Base-by-base conservation (phyloP, 2,797 vertebrate species). In the Antrozous pallidus region DNA sequence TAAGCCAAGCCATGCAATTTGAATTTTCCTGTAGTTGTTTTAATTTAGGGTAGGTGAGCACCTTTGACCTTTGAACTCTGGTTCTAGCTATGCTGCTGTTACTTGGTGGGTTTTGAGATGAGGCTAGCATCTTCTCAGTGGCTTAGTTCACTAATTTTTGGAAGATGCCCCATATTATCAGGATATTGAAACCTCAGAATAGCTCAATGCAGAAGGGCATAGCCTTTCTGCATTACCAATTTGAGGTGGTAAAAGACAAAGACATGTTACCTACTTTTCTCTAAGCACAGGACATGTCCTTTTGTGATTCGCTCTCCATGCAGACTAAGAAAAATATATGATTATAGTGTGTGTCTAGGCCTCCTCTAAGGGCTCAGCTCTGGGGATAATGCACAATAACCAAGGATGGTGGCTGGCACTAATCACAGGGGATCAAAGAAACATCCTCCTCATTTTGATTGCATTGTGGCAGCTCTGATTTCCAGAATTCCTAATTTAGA, bases 241-340 rank as follows among this genome's bases (percentile, higher is more conserved):
- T 80, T 86, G 63, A 63, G 36, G 85, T 4, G 16, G 40, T 38
- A 28, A 89, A 90, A 93, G 74, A 69, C 24, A 95, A 95, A 80
- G 65, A 56, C 58, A 67, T 67, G 47, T 38, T 42, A 6, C 20
- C 33, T n/a, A 63, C 49, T 54, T 83, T 83, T 91, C 42, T 91
- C 31, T 54, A 81, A 94, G 86, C 47, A 58, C 5, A 54, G 79
- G 61, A 82, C 82, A 70, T 9, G 1, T 6, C 26, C 56, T 84
- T 92, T 91, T 73, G 33, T 88, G 79, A 94, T 58, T 87, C 78
- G 61, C 65, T 73, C 5, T 70, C 22, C 2, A 6, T 5, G 28
- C 4, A 28, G 9, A 69, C 31, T 26, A 54, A 75, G 24, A 83
- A 65, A 38, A 45, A 33, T 36, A 10, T 13, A 38, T 0, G 18